Evolutionary conservation across 2,797 vertebrate species (phyloP).

Genomic region (Melopsittacus undulatus): DNA sequence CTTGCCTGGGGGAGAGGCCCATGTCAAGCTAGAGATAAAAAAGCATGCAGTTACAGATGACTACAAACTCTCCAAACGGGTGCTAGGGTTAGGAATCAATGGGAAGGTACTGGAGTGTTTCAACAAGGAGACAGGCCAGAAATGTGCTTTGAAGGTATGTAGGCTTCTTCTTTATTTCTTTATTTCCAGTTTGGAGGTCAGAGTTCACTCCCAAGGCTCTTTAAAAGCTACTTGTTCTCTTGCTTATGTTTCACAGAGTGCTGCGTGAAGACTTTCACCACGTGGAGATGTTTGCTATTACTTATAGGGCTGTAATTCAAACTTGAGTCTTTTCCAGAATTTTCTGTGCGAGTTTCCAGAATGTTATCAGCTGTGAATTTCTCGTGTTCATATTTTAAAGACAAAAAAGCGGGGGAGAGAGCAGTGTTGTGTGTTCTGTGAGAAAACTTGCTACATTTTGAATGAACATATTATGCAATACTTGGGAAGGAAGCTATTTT

Average conservation of each 20-base stretch:
- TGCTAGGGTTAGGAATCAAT: conserved; percentile 96
- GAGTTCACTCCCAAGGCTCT: background rate
- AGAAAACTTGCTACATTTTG: conserved; percentile 16
- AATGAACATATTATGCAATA: conserved; percentile 11
- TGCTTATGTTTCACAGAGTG: background rate
- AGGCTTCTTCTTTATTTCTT: background rate
- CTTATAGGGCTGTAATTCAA: background rate
- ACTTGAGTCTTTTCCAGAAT: conserved; percentile 1
- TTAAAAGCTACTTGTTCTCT: background rate
- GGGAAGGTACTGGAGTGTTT: conserved; percentile 96
- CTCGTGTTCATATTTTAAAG: background rate
- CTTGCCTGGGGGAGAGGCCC: conserved; percentile 39
- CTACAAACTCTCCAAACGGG: conserved; percentile 92
- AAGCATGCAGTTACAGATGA: conserved; percentile 95
- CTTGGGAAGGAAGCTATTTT: conserved; percentile 18
- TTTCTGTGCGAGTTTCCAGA: background rate
- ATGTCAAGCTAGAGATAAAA: conserved; percentile 87
- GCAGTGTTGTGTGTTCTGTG: background rate
- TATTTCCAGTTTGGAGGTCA: background rate
- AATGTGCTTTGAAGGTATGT: conserved; percentile 95
- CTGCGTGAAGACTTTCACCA: background rate
- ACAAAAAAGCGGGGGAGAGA: background rate
- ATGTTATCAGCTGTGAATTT: background rate
- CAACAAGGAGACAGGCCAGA: conserved; percentile 88
- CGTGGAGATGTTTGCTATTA: background rate